Conservation (phyloP, 2,113 vertebrate genomes). For the Bambusicola thoracicus region DNA sequence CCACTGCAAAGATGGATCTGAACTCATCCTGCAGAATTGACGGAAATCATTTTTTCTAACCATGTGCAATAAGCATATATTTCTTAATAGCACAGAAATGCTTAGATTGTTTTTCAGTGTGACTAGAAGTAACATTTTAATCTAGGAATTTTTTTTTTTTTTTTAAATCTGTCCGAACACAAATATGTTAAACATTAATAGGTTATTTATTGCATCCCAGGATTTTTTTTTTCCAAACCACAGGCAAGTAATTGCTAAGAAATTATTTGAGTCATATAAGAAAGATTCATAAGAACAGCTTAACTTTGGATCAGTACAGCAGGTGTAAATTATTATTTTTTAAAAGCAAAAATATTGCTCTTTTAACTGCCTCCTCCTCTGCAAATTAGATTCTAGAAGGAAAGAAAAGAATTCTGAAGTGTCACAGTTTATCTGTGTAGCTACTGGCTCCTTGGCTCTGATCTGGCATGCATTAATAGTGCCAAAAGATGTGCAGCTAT, state of each 20-base stretch:
- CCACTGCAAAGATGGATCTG: neutral
- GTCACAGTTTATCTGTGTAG: neutral
- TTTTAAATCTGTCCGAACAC: neutral
- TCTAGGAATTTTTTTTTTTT: neutral
- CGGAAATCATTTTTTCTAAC: neutral
- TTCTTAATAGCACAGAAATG: neutral
- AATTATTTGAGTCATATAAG: neutral
- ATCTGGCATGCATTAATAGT: neutral
- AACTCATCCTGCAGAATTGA: neutral
- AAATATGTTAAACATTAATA: neutral
- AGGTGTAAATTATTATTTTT: neutral
- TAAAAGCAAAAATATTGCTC: neutral
- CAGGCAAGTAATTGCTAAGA: neutral
- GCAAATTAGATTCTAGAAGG: neutral
- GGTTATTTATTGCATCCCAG: neutral
- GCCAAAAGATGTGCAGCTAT: neutral
- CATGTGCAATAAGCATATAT: neutral
- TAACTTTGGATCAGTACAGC: neutral
- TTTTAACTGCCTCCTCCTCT: neutral
- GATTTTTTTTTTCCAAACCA: neutral
- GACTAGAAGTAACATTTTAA: neutral
- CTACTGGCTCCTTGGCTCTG: neutral
- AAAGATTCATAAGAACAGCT: neutral
- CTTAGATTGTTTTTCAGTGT: neutral
- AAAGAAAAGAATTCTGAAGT: neutral